Base-by-base conservation (phyloP, 2,113 vertebrate species). In the Chrysemys picta region DNA sequence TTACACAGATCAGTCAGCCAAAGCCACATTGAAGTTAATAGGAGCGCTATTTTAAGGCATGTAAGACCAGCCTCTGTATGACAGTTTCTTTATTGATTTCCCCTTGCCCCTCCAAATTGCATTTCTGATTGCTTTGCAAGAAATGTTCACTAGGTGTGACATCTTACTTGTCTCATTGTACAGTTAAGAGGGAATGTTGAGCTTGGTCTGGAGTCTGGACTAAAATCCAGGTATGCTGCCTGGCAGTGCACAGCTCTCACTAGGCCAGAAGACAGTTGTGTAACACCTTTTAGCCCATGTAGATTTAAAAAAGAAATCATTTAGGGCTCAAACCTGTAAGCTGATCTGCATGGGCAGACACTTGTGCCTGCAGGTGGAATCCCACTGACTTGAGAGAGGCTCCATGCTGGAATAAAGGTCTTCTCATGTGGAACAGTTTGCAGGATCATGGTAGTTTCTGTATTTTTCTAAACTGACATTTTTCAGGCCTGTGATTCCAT, bases 391-490 rank as follows among this genome's bases (percentile, higher is more conserved):
- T 69, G 17, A 69, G 65, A 69, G 16, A 19, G 16, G 65, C 82
- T 75, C 84, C 80, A 42, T 8, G 22, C 57, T 75, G 84, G 88
- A 91, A 82, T 88, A 59, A 65, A 57, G 62, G 53, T 80, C 2
- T 0, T 93, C 47, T 89, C 94, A 84, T 0, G 0, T 75, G 80
- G 88, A 38, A 91, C 88, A 78, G 69, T 91, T 91, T 0, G 45
- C 65, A 72, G 92, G 82, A 78, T 93, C 87, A 4, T 25, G 82
- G 87, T 84, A 75, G 75, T 94, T 56, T 11, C 95, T 89, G 90
- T 92, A 11, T 95, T 95, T 89, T 95, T 82, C 88, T 84, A 80
- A 92, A 90, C 79, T 94, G 91, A 82, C 89, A 94, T 91, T 97
- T 95, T 90, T 89, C 25, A 72, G 94, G 86, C 72, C 91, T 88